Conservation (phyloP, 2,797 vertebrate genomes). For the Cyprinella venusta region DNA sequence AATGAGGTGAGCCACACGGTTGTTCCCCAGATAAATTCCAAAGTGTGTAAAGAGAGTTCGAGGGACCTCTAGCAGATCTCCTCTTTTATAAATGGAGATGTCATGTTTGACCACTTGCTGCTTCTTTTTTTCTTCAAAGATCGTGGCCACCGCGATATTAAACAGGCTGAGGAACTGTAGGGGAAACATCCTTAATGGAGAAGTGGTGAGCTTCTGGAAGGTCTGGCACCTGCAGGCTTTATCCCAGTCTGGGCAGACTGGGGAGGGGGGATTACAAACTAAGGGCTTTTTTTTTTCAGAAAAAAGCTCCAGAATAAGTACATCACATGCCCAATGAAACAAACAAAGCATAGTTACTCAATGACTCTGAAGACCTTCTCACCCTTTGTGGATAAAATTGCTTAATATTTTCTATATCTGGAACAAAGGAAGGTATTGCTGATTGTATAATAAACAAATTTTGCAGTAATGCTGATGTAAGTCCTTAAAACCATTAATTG, state of each 20-base stretch:
- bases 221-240: slow-evolving; percentile 62
- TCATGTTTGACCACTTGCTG: slow-evolving; percentile 69
- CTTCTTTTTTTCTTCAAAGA: slow-evolving; percentile 61
- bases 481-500: not conserved
- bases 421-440: slow-evolving; percentile 15
- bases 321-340: slow-evolving; percentile 66
- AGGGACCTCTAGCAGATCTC: slow-evolving; percentile 91
- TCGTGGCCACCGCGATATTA: slow-evolving; percentile 62
- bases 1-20: slow-evolving; percentile 93
- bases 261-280: slow-evolving; percentile 73
- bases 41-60: slow-evolving; percentile 94
- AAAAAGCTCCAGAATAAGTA: slow-evolving; percentile 66
- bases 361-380: not conserved
- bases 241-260: slow-evolving; percentile 53
- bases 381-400: slow-evolving; percentile 39
- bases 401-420: slow-evolving; percentile 37
- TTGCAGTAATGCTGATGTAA: slow-evolving; percentile 12
- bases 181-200: slow-evolving; percentile 71
- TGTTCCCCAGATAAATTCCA: slow-evolving; percentile 94
- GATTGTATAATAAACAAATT: slow-evolving; percentile 27
- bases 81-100: slow-evolving; percentile 81
- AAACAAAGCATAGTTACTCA: slow-evolving; percentile 51
- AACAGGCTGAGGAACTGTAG: slow-evolving; percentile 73
- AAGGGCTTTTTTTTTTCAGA: slow-evolving; percentile 58
- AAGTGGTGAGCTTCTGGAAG: slow-evolving; percentile 31